A percentile compares a stretch with the other conserved stretches of the same genome.
Conservation (phyloP, 2,888 invertebrate species). For the Lithophane semibrunnea region DNA sequence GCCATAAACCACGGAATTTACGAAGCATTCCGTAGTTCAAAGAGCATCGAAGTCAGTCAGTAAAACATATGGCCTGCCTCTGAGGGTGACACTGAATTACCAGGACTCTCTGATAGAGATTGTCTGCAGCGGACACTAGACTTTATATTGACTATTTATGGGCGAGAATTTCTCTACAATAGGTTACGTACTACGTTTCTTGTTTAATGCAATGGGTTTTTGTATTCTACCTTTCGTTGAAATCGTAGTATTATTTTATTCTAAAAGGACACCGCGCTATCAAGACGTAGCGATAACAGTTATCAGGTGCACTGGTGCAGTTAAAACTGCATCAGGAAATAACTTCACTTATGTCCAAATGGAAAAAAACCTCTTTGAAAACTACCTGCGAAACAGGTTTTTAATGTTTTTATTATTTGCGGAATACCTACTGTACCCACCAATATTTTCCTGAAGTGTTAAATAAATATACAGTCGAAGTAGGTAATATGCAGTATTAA, state of each 20-base stretch:
- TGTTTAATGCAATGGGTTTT: constrained; percentile 43
- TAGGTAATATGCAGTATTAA: background rate
- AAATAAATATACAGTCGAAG: constrained; percentile 15
- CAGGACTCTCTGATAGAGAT: constrained; percentile 71
- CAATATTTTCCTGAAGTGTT: constrained; percentile 13
- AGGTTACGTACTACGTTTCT: constrained; percentile 42
- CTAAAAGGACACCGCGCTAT: constrained; percentile 3
- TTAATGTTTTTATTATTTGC: background rate
- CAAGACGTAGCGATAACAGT: constrained; percentile 6
- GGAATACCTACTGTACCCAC: background rate
- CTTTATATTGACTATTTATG: constrained; percentile 74
- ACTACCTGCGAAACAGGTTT: constrained; percentile 14
- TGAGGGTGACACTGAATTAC: constrained; percentile 80
- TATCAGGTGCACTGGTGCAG: constrained; percentile 21
- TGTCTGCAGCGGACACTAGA: constrained; percentile 72
- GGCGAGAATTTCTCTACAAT: constrained; percentile 62
- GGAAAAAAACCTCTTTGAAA: background rate
- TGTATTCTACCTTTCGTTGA: constrained; percentile 7
- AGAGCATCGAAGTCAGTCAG: constrained; percentile 76
- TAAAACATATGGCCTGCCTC: constrained; percentile 78
- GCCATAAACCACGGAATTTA: constrained; percentile 77
- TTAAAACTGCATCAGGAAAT: constrained; percentile 23
- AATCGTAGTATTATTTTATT: constrained; percentile 25
- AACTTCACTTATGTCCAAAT: constrained; percentile 10
- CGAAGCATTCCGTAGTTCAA: constrained; percentile 69